A percentile compares a stretch with the other conserved stretches of the same genome.
Evolutionary conservation across 2,113 vertebrate species (phyloP).

Genomic region (Coregonus clupeaformis): DNA sequence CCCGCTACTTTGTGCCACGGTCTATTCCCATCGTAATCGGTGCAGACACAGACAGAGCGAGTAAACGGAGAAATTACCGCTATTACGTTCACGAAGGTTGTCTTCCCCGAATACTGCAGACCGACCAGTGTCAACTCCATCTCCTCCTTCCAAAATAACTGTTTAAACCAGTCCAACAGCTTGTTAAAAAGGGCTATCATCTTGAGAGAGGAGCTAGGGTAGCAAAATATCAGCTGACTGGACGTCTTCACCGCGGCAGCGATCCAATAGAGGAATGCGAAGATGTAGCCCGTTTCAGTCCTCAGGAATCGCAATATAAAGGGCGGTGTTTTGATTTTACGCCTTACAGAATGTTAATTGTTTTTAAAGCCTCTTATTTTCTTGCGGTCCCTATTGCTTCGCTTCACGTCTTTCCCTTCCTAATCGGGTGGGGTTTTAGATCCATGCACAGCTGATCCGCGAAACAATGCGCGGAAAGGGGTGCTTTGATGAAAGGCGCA

Average conservation of each 20-base stretch:
- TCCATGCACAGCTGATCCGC: conserved; percentile 54
- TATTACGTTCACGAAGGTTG: conserved; percentile 89
- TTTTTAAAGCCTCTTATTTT: not conserved
- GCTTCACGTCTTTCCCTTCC: conserved; percentile 35
- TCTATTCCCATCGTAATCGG: not conserved
- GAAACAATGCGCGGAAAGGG: conserved; percentile 46
- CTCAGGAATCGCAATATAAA: not conserved
- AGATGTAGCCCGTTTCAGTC: conserved; percentile 9
- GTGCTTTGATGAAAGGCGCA: conserved; percentile 23
- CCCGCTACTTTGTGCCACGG: not conserved
- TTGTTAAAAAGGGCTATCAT: conserved; percentile 84
- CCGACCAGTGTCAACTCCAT: conserved; percentile 90
- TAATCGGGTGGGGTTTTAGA: conserved; percentile 59
- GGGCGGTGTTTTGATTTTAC: not conserved
- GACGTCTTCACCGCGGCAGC: conserved; percentile 9
- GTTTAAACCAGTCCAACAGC: conserved; percentile 85
- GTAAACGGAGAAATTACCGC: conserved; percentile 73
- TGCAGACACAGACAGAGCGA: too few species aligned
- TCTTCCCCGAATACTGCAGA: conserved; percentile 89
- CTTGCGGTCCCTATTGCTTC: conserved; percentile 22
- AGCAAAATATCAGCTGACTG: conserved; percentile 42
- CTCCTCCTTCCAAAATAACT: conserved; percentile 89
- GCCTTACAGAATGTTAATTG: not conserved
- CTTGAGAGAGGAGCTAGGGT: conserved; percentile 34
- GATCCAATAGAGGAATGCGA: conserved; percentile 10